Conservation (phyloP, 2,797 vertebrate species). For the Sparidentex hasta region DNA sequence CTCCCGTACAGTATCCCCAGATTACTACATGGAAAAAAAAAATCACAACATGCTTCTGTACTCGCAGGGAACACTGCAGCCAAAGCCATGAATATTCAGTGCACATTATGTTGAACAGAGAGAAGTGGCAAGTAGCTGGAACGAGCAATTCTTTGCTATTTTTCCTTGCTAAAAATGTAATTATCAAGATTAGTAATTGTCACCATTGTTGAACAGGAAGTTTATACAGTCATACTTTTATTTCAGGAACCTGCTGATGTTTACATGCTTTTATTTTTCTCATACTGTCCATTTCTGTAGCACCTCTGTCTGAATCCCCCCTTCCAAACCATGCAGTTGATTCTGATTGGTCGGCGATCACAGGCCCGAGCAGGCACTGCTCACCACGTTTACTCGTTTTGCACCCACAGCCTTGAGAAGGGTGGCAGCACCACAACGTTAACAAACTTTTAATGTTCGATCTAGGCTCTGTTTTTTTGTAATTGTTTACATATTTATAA, state of each 20-base stretch:
- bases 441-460: too few relatives aligned
- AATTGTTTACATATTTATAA: neutral
- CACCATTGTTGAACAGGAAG: neutral
- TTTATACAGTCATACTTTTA: neutral
- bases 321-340: too few relatives aligned
- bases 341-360: too few relatives aligned
- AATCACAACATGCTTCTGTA: slow-evolving; percentile 44
- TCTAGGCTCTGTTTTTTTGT: too few relatives aligned
- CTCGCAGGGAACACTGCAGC: slow-evolving; percentile 37
- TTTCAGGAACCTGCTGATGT: too few relatives aligned
- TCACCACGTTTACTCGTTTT: too few relatives aligned
- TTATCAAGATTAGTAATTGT: neutral
- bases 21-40: slow-evolving; percentile 67
- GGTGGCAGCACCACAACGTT: too few relatives aligned
- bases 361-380: too few relatives aligned
- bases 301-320: too few relatives aligned
- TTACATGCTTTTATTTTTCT: too few relatives aligned
- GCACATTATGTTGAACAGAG: neutral
- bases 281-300: too few relatives aligned
- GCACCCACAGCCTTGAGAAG: too few relatives aligned
- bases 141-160: neutral
- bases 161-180: neutral
- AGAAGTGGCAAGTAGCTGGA: neutral
- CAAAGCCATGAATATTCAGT: rapidly evolving
- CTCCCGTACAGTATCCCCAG: slow-evolving; percentile 60